Conservation (phyloP, 2,888 invertebrate species). For the Cephalotes varians region DNA sequence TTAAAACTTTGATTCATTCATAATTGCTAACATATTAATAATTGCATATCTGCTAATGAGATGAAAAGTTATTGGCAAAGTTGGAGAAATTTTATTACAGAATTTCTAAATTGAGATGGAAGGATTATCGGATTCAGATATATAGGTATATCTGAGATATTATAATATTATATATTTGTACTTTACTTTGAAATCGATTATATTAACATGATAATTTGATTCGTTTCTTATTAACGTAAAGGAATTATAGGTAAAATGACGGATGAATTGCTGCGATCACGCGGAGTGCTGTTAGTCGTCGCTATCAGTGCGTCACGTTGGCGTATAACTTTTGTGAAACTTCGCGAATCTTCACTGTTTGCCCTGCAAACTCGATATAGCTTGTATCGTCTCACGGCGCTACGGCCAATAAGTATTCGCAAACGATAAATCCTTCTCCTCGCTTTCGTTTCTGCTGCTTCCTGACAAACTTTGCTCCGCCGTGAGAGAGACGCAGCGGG, state of each 20-base stretch:
- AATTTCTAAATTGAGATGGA: not conserved
- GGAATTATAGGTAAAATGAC: not conserved
- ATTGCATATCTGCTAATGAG: not conserved
- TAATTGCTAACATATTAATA: not conserved
- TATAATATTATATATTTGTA: not conserved
- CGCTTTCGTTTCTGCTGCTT: conserved; percentile 58
- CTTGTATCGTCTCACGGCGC: conserved; percentile 61
- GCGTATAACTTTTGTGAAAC: conserved; percentile 58
- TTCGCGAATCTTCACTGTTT: conserved; percentile 63
- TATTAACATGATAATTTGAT: conserved; percentile 4
- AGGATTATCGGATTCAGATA: not conserved
- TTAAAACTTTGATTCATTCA: not conserved
- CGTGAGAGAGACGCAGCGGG: not conserved
- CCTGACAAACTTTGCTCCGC: conserved; percentile 63
- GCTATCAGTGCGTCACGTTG: conserved; percentile 22
- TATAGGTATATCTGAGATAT: not conserved
- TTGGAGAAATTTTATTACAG: not conserved
- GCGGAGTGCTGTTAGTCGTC: conserved; percentile 19
- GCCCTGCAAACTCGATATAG: conserved; percentile 61
- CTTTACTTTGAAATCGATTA: not conserved
- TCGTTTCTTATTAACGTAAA: conserved; percentile 14
- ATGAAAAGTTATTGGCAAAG: not conserved
- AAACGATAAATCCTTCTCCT: conserved; percentile 66
- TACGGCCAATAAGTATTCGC: conserved; percentile 70
- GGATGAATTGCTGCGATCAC: conserved; percentile 1